Percentiles rank a stretch among this genome's conserved stretches.
These are phyloP conservation scores for Teleogryllus occipitalis DNA, from an alignment of 1,140 invertebrate genomes.

Conservation along the genomic window DNA sequence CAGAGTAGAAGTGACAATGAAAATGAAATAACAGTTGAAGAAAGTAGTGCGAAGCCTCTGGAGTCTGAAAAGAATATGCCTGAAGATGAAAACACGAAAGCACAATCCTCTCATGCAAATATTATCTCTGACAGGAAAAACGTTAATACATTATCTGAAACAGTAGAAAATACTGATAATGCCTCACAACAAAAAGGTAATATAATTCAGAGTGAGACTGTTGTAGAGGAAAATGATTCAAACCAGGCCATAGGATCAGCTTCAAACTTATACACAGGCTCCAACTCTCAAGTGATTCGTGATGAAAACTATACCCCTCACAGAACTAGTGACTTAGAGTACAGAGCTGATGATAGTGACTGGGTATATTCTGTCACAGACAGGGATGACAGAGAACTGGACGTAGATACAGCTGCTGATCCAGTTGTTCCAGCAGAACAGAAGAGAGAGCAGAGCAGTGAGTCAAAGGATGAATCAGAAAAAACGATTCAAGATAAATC, in stretches of 20 bases:
- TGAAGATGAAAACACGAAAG: not conserved
- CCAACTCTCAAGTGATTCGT: not conserved
- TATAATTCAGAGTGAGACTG: not conserved
- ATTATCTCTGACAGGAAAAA: not conserved
- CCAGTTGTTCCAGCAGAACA: not conserved
- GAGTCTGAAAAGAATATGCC: not conserved
- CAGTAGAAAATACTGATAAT: not conserved
- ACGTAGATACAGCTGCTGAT: not conserved
- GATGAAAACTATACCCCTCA: not conserved
- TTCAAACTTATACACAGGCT: not conserved
- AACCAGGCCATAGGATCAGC: not conserved
- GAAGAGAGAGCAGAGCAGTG: not conserved
- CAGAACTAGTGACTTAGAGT: slow-evolving; percentile 7
- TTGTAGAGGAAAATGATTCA: not conserved
- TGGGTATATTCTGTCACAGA: slow-evolving; percentile 15
- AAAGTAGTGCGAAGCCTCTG: not conserved
- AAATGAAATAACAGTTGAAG: not conserved
- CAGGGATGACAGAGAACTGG: not conserved
- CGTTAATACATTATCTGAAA: not conserved
- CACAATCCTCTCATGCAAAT: not conserved
- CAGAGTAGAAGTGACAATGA: not conserved
- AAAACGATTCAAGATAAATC: not conserved
- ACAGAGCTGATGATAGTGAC: slow-evolving; percentile 21
- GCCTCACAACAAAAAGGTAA: not conserved
- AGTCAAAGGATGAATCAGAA: not conserved